phyloP scores from a whole-genome alignment of 2,888 invertebrate species.

The Galeopsomyia nigrocyanea region DNA sequence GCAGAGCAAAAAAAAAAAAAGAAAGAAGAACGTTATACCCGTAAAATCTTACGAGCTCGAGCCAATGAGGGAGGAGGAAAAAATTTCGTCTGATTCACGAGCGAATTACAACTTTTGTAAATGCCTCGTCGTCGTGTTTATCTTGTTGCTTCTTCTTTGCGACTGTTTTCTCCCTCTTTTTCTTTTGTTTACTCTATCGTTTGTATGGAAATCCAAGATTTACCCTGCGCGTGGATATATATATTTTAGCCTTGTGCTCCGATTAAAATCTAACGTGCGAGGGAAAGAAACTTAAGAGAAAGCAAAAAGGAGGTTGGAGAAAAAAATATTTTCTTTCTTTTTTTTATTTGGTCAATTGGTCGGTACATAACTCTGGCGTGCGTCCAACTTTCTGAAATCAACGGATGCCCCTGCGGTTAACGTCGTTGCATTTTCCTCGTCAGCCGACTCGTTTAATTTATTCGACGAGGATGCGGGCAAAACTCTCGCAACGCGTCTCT shows the following conservation, averaged over 20 bases:
- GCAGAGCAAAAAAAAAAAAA: conserved; percentile 7
- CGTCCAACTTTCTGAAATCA: conserved; percentile 62
- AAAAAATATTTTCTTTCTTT: too few species aligned
- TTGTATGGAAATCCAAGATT: too few species aligned
- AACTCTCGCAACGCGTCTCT: too few species aligned
- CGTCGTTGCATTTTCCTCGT: conserved; percentile 30
- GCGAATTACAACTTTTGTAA: conserved; percentile 17
- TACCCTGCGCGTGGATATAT: too few species aligned
- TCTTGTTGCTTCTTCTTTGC: too few species aligned
- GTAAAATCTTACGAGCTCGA: conserved; percentile 34
- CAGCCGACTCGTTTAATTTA: not conserved
- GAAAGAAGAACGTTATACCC: not conserved
- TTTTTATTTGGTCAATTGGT: conserved; percentile 58
- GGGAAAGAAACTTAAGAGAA: not conserved
- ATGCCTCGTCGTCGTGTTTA: not conserved
- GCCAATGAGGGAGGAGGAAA: conserved; percentile 16
- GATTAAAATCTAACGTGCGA: not conserved
- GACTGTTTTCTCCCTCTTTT: too few species aligned
- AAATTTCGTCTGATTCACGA: not conserved
- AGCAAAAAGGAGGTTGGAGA: conserved; percentile 39
- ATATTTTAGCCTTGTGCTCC: not conserved
- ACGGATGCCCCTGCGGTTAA: conserved; percentile 50
- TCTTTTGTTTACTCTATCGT: too few species aligned
- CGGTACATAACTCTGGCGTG: conserved; percentile 62
- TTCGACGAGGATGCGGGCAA: too few species aligned